Percentiles rank a stretch among this genome's conserved stretches.
Evolutionary conservation across 2,888 invertebrate species (phyloP).

Genomic region (Cerastis rubricosa): DNA sequence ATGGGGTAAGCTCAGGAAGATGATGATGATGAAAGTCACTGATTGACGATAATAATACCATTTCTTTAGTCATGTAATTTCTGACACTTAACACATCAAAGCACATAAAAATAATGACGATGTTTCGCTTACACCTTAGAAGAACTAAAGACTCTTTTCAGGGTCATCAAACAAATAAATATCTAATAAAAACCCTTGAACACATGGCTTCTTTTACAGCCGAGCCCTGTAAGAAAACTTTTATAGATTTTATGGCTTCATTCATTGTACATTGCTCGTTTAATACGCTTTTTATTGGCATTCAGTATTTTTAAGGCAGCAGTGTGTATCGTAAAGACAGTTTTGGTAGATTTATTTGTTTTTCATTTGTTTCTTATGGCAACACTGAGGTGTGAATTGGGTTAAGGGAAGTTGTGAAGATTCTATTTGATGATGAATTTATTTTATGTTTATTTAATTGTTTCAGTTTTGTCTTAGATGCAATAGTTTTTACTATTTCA

Average conservation of each 20-base stretch:
- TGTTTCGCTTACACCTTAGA: conserved; percentile 26
- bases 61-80: not conserved
- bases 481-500: not conserved
- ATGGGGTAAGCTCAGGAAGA: not conserved
- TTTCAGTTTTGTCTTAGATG: not conserved
- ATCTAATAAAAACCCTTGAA: conserved; percentile 53
- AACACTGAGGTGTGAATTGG: conserved; percentile 38
- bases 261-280: conserved; percentile 61
- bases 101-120: conserved; percentile 37
- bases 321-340: conserved; percentile 29
- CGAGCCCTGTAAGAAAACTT: conserved; percentile 55
- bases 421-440: conserved; percentile 5
- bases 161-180: conserved; percentile 61
- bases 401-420: conserved; percentile 20
- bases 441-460: not conserved
- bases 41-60: not conserved
- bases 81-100: conserved; percentile 41
- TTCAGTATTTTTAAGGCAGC: conserved; percentile 41
- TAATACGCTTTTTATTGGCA: conserved; percentile 68
- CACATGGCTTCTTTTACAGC: conserved; percentile 67
- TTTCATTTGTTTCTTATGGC: conserved; percentile 51
- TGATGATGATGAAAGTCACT: not conserved
- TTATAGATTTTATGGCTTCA: conserved; percentile 73
- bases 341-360: conserved; percentile 54
- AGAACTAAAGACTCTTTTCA: conserved; percentile 57